Percentiles rank a stretch among this genome's conserved stretches.
Evolutionary conservation across 1,140 invertebrate species (phyloP).

Genomic region (Formica selysi): DNA sequence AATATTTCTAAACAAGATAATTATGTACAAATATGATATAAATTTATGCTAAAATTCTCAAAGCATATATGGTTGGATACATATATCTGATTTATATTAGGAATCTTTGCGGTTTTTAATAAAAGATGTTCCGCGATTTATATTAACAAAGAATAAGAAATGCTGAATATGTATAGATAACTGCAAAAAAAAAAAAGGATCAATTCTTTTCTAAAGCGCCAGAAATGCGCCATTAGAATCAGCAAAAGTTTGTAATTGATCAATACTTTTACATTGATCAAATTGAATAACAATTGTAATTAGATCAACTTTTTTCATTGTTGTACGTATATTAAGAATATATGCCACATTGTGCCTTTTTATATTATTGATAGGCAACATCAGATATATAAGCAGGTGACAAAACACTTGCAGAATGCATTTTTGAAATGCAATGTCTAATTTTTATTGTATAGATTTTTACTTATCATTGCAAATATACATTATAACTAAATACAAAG

Average conservation of each 20-base stretch:
- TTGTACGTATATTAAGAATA: slow-evolving; percentile 66
- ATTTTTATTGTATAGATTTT: slow-evolving; percentile 42
- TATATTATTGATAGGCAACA: slow-evolving; percentile 59
- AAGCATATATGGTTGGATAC: slow-evolving; percentile 25
- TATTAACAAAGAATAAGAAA: slow-evolving; percentile 31
- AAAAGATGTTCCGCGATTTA: slow-evolving; percentile 10
- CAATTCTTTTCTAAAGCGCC: slow-evolving; percentile 42
- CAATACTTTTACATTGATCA: slow-evolving; percentile 56
- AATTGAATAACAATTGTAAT: slow-evolving; percentile 56
- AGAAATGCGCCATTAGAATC: slow-evolving; percentile 34
- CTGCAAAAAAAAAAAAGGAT: slow-evolving; percentile 60
- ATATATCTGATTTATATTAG: slow-evolving; percentile 46
- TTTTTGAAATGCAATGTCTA: slow-evolving; percentile 1
- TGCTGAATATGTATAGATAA: slow-evolving; percentile 64
- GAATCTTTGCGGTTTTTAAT: slow-evolving; percentile 5
- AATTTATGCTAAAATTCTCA: slow-evolving; percentile 54
- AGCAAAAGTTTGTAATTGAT: slow-evolving; percentile 41
- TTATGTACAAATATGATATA: slow-evolving; percentile 55
- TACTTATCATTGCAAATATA: slow-evolving; percentile 32
- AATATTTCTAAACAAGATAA: slow-evolving; percentile 63
- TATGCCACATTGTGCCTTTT: slow-evolving; percentile 78
- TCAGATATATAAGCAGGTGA: slow-evolving; percentile 47
- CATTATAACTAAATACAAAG: slow-evolving; percentile 45
- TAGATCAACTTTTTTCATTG: slow-evolving; percentile 60
- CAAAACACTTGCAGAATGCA: slow-evolving; percentile 18